A percentile compares a stretch with the other conserved stretches of the same genome.
Evolutionary conservation across 2,888 invertebrate species (phyloP).

Genomic region (Plemyria rubiginata): DNA sequence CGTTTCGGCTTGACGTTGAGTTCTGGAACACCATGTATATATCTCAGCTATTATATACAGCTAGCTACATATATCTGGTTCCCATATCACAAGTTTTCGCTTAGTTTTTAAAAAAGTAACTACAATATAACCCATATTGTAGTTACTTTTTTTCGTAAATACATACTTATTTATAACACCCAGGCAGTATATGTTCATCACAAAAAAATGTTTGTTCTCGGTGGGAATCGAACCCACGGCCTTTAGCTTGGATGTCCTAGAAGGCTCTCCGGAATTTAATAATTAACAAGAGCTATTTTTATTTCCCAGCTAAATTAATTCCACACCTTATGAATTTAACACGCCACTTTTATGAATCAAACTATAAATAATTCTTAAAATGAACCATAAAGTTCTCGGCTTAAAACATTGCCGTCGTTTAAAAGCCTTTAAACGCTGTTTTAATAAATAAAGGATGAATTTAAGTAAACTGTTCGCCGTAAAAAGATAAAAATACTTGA

Average conservation of each 20-base stretch:
- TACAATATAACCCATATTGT: too few species aligned
- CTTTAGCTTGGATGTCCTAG: too few species aligned
- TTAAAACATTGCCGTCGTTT: slow-evolving; percentile 36
- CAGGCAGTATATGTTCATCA: slow-evolving; percentile 26
- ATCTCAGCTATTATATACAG: too few species aligned
- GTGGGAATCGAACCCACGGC: too few species aligned
- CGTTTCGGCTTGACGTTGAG: too few species aligned
- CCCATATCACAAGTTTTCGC: too few species aligned
- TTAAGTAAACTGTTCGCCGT: slow-evolving; percentile 42
- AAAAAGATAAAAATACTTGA: slow-evolving; percentile 48
- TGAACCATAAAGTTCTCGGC: slow-evolving; percentile 37
- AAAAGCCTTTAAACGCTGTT: slow-evolving; percentile 35
- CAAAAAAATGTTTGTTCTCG: background rate
- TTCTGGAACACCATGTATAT: too few species aligned
- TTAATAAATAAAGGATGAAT: slow-evolving; percentile 43
- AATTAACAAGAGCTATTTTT: slow-evolving; percentile 20
- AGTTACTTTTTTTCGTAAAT: too few species aligned
- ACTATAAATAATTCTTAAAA: slow-evolving; percentile 40
- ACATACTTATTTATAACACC: too few species aligned
- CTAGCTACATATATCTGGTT: too few species aligned
- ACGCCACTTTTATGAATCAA: slow-evolving; percentile 23
- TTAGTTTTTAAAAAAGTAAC: too few species aligned
- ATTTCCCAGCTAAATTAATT: slow-evolving; percentile 30
- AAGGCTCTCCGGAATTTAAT: too few species aligned
- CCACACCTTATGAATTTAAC: background rate